Base-by-base conservation (phyloP, 1,140 invertebrate species). In the Zaprionus nigranus region DNA sequence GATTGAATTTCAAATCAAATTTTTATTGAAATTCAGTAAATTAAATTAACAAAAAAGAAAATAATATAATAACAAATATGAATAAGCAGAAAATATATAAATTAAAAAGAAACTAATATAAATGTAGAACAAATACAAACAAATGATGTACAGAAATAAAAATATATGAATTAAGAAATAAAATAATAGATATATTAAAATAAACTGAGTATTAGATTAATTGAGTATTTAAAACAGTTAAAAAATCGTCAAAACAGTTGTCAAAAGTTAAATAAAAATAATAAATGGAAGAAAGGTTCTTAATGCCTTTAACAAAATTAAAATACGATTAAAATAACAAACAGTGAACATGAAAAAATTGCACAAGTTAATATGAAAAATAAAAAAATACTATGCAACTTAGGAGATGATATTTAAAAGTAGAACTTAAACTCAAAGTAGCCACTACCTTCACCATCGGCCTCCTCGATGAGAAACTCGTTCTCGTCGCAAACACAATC, bases 401-500 rank as follows among this genome's bases (percentile, higher is more conserved):
- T 7, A 53, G 58, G 22, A 54, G 17, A 53, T 60, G 54, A 51
- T 17, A n/a, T 12, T 60, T 65, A 75, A 64, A 71, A 36, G 30
- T 40, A 67, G 30, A 77, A 57, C 30, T 62, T 43, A 63, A 73
- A 61, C 57, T 77, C 62, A 67, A 77, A 73, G 49, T 62, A 61
- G 38, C 85, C 84, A 82, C 84, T 88, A 88, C 84, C 84, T 90
- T 88, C 84, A 59, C 81, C 71, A 67, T 63, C 69, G 38, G 65
- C 78, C 69, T 56, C 59, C 28, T 34, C 62, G 49, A 12, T 57
- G 57, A 90, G 53, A 51, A 81, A 87, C 75, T 87, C 81, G 22
- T 88, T 75, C 59, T 88, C 84, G 34, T 88, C 85, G 75, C 84
- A 88, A 59, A 81, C 63, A 58, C 84, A 88, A 62, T 88, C 85